phyloP scores from a whole-genome alignment of 2,797 vertebrate genomes.

The Parambassis ranga region DNA sequence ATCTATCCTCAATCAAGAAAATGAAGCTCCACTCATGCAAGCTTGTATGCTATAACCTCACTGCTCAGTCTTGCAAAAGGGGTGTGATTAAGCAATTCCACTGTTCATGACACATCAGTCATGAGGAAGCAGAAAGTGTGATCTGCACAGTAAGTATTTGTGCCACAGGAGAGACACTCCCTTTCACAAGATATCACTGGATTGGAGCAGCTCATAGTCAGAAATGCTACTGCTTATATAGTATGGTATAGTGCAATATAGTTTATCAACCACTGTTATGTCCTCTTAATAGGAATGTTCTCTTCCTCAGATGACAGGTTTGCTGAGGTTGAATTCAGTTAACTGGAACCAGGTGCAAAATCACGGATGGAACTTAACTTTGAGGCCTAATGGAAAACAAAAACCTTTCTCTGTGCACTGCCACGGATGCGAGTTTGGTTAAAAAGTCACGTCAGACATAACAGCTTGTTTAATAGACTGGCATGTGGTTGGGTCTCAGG shows the following conservation, averaged over 20 bases:
- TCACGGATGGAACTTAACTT: neutral
- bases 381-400: neutral
- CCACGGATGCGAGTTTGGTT: conserved; percentile 4
- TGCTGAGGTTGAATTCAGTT: neutral
- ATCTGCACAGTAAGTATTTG: neutral
- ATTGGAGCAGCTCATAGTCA: no score
- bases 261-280: no score
- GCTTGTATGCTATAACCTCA: neutral
- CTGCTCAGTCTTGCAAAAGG: neutral
- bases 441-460: conserved; percentile 25
- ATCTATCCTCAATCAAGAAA: conserved; percentile 17
- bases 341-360: neutral
- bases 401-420: neutral
- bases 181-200: neutral
- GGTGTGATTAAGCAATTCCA: neutral
- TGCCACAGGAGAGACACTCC: neutral
- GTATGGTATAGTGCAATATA: no score
- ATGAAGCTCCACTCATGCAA: neutral
- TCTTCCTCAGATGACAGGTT: no score
- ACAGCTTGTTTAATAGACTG: conserved; percentile 48
- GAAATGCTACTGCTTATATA: no score
- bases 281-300: no score
- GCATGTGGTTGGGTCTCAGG: conserved; percentile 34
- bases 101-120: neutral
- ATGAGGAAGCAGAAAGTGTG: neutral